Base-by-base conservation (phyloP, 2,797 vertebrate genomes). In the Hoplostethus mediterraneus region DNA sequence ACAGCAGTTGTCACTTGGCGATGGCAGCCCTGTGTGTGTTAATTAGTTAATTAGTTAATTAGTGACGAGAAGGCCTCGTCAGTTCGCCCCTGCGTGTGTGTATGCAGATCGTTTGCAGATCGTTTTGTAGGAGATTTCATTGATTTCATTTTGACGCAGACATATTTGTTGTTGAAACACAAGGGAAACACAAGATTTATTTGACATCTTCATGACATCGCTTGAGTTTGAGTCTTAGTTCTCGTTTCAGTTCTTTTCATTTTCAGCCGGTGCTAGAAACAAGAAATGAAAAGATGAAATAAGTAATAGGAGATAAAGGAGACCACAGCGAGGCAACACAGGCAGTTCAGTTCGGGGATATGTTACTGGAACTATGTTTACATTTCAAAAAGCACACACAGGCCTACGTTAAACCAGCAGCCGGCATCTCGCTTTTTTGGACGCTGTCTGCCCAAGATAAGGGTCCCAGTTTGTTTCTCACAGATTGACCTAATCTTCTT, bases 11-110 rank as follows among this genome's bases (percentile, higher is more conserved):
- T 77, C 69, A 6, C 67, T 36, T 1, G 8, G 28, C 44, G 79
- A 74, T 58, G 62, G 49, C 44, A 81, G 49, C 53, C 45, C 53
- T 65, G 78, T 71, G 80, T 82, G 83, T 86, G 77, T 86, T 87
- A 87, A 90, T 90, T 87, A 85, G 78, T 63, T n/a, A n/a, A n/a
- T n/a, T n/a, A n/a, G 77, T 86, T 87, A 87, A 90, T 90, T 87
- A 85, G 78, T 63, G 80, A 84, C 77, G 65, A 86, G 83, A 67
- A 31, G 79, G 31, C 52, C 49, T 71, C 68, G 56, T 87, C 80
- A 87, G 81, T 78, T 73, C 79, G 61, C 58, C 48, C 53, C 30
- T 58, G 48, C 63, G 70, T 67, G 72, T 73, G 69, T 72, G 30
- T n/a, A n/a, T n/a, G 28, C 48, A 73, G 55, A 21, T 21, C 21